Evolutionary conservation across 2,113 vertebrate species (phyloP), one percentile per base, ranked within the genome.

Genomic region (Archocentrus centrarchus): DNA sequence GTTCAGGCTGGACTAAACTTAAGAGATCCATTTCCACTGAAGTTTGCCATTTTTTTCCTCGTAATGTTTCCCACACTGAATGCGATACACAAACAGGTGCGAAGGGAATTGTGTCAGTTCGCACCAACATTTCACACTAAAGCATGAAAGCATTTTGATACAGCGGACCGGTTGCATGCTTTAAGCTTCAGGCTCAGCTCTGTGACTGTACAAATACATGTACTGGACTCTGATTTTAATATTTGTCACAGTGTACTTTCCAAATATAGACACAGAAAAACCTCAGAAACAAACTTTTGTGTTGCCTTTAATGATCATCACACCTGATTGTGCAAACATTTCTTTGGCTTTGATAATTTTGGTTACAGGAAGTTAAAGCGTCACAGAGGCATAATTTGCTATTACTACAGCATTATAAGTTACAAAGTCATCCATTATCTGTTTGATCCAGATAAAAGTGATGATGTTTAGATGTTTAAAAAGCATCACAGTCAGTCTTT

Each of bases 31-130:
- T 50, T 50, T 50, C 44, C 44, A 50, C 4, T 6, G 15, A 15
- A 14, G 10, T 10, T 0, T 41, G 17, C 18, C 2, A 2, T 6
- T 30, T 53, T 53, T 53, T 18, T 53, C 14, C 44, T 15, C 44
- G 15, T 47, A 47, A 47, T 18, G 50, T 3, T 53, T 53, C 50
- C 15, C 6, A 7, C 15, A 15, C 17, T 53, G 50, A 50, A 50
- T 50, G 47, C 17, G 47, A 50, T 17, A 6, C 11, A 13, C 13
- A 15, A 50, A 50, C 47, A 50, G 47, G 47, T 50, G 47, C 17
- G 47, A 17, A 50, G 6, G 47, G 3, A 50, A 17, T 17, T 5
- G 41, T 14, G 41, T 44, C 11, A 13, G 11, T 44, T 44, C 13
- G 11, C 47, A 15, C 47, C 47, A 17, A 50, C 47, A 17, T 15